Evolutionary conservation across 2,113 vertebrate species (phyloP), one percentile per base, ranked within the genome.

Genomic region (Lates calcarifer): DNA sequence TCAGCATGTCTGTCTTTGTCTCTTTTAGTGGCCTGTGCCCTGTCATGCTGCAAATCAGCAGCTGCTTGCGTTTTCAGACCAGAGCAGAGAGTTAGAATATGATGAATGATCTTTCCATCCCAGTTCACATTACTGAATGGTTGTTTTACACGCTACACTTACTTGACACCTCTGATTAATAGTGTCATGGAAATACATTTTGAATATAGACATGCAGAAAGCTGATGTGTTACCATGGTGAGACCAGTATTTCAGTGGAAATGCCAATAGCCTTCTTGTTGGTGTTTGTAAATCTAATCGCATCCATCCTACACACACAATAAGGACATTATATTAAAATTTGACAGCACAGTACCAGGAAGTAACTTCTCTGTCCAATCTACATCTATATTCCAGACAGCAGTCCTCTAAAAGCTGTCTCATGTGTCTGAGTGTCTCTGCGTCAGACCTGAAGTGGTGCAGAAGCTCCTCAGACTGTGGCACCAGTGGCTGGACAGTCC

Each of bases 41-140:
- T 65, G 81, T 90, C 87, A 90, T 84, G 83, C 81, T 77, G 77
- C 86, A 92, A 73, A 83, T 90, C 86, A 87, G 86, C 91, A 92
- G 85, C 91, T 91, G 89, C 81, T 87, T 45, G 72, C 13, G 11
- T 79, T 87, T 87, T 85, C 69, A 85, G 80, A 82, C 74, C 77
- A 49, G 71, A 88, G 85, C 77, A 69, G 43, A 78, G 67, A 83
- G 72, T 79, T 78, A 70, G 41, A 90, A 84, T 60, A 74, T 83
- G 75, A 82, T 74, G 80, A 90, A 87, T 24, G 77, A 89, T 82
- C 76, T 80, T 85, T 86, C 77, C 80, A 84, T 82, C 37, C 62
- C 57, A 72, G 24, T 75, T 86, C 81, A 77, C 81, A 64, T 87
- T 84, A 83, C 53, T 78, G 57, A 91, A 72, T 61, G 69, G 72